Evolutionary conservation across 2,113 vertebrate genomes (phyloP), one percentile per base, ranked within the genome.

Genomic region (Agapornis roseicollis): DNA sequence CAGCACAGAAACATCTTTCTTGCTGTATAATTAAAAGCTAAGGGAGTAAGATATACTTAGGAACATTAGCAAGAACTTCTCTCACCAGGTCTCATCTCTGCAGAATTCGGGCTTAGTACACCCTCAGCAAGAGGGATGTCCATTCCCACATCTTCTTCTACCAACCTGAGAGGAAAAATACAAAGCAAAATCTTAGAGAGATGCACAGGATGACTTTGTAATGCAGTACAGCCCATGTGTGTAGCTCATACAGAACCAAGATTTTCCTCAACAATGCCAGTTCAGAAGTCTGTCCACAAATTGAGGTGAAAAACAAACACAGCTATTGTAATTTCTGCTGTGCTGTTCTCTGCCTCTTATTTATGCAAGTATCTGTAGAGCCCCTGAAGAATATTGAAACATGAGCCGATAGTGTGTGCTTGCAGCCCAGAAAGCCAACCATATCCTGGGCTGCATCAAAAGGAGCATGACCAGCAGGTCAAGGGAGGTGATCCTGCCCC

Each of bases 51-150:
- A 86, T 10, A 61, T 7, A 33, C 7, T 58, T 44, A 80, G 65
- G 81, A 71, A 93, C 90, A 96, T 35, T 8, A 97, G 37, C 44
- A 86, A 80, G 53, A 33, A 28, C 9, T 88, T 89, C 31, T 63
- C 97, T 98, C 89, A 99, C 99, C 99, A 29, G 98, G 99, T 97
- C 98, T 98, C 97, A 98, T 97, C 68, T 99, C 99, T 52, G 97
- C 78, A 85, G 97, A 97, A 70, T 92, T 95, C 18, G 97, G 94
- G 88, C 91, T 98, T 83, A 96, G 46, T 87, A 97, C 95, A 90
- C 78, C 97, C 71, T 98, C 98, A 86, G 98, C 97, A 93, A 97
- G 97, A 61, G 97, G 73, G 96, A 97, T 95, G 88, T 99, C 98
- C 98, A 99, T 99, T 89, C 98, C 97, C 90, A 97, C 97, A 99